Evolutionary conservation across 2,888 invertebrate genomes (phyloP), one percentile per base, ranked within the genome.

Genomic region (Andrena bucephala): DNA sequence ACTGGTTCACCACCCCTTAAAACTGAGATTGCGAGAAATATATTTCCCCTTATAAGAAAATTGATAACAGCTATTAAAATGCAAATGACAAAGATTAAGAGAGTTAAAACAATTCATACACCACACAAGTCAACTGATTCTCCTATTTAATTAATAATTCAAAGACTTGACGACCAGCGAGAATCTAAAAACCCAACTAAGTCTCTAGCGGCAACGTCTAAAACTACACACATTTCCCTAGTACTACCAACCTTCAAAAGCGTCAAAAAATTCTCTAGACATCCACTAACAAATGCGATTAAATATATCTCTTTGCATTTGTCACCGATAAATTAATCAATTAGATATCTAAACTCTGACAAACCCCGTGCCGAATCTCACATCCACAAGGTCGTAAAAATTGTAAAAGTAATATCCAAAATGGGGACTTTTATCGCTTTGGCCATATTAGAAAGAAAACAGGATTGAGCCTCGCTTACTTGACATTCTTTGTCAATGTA

Each of bases 401-500:
- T 75, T 59, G 2, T 29, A 8, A 0, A 66, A 68, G 63, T 73
- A 66, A 78, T 70, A 60, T 54, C 10, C 13, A 7, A 2, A 2
- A 20, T 2, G 1, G 0, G 1, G 31, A 20, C 16, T 57, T 69
- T 7, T 10, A 0, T 27, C 13, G 2, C n/a, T 62, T 24, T 7
- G n/a, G 6, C 16, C 1, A 1, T 20, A 50, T 50, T 10, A 10
- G 10, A 16, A 36, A 29, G n/a, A 60, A 54, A 68, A 33, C 10
- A 24, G 4, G 57, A 62, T 52, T n/a, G 2, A 59, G 1, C 31
- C 67, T 20, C 36, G 67, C 42, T 1, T 33, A 20, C 54, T 60
- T 81, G 74, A 67, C 71, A 67, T 67, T 77, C 70, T 16, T 54
- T 24, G 57, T 29, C 66, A 59, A 52, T 59, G 67, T 33, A 48